Conservation (phyloP, 2,888 invertebrate genomes). For the Glaucopsyche alexis region DNA sequence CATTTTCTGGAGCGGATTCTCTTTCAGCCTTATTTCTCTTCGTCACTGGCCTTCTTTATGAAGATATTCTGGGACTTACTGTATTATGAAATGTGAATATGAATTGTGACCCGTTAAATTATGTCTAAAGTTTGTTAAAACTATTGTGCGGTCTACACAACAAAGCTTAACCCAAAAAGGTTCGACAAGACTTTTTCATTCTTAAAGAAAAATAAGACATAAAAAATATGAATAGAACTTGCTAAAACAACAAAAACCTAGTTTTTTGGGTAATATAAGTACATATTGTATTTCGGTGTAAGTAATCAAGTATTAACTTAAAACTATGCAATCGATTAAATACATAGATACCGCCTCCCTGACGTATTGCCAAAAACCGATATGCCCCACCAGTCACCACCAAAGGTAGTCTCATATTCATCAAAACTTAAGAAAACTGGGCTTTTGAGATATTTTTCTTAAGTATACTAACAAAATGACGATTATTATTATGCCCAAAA, state of each 20-base stretch:
- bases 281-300: too few species aligned
- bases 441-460: too few species aligned
- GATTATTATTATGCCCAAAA: too few species aligned
- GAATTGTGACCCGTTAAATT: constrained; percentile 10
- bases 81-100: constrained; percentile 15
- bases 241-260: neutral
- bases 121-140: neutral
- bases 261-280: neutral
- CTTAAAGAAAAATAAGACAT: neutral
- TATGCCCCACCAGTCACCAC: too few species aligned
- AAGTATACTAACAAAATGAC: too few species aligned
- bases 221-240: neutral
- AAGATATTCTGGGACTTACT: neutral
- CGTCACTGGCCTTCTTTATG: constrained; percentile 6
- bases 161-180: constrained; percentile 10
- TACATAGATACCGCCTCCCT: too few species aligned
- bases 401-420: too few species aligned
- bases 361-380: too few species aligned
- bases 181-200: constrained; percentile 12
- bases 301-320: too few species aligned
- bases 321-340: too few species aligned
- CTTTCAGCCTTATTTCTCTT: constrained; percentile 11
- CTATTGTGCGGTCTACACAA: neutral
- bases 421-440: too few species aligned
- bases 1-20: neutral